Evolutionary conservation across 2,888 invertebrate genomes (phyloP).

Genomic region (Chloroclysta siterata): DNA sequence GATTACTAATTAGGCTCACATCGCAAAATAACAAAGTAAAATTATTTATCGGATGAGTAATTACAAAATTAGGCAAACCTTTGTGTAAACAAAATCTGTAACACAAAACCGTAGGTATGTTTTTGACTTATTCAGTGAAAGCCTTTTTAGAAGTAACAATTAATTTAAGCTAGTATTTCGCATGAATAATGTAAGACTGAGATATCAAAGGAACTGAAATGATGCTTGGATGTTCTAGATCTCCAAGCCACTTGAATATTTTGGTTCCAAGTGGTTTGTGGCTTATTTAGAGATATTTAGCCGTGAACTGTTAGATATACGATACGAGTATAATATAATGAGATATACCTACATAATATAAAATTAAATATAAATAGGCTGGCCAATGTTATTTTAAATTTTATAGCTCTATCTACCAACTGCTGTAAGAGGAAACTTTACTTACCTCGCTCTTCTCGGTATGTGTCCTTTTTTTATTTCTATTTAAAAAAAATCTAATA

Average conservation of each 20-base stretch:
- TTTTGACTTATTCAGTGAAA: slow-evolving; percentile 33
- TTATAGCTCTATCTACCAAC: too few relatives aligned
- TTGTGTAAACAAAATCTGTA: slow-evolving; percentile 37
- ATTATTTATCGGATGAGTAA: slow-evolving; percentile 36
- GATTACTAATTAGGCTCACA: slow-evolving; percentile 20
- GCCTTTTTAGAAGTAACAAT: slow-evolving; percentile 32
- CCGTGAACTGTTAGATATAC: background rate
- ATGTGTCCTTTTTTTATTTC: too few relatives aligned
- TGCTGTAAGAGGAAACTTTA: too few relatives aligned
- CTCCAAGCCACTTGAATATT: slow-evolving; percentile 22
- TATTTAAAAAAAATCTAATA: too few relatives aligned
- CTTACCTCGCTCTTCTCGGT: too few relatives aligned
- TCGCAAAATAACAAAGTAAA: slow-evolving; percentile 37
- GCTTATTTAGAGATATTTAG: slow-evolving; percentile 10
- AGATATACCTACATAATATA: too few relatives aligned
- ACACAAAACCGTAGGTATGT: slow-evolving; percentile 38
- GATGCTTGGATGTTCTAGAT: slow-evolving; percentile 21
- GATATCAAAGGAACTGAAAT: slow-evolving; percentile 27
- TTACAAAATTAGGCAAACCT: slow-evolving; percentile 39
- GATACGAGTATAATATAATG: too few relatives aligned
- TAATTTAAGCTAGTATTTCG: slow-evolving; percentile 33
- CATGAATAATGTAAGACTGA: slow-evolving; percentile 27
- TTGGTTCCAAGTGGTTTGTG: slow-evolving; percentile 20
- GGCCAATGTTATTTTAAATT: too few relatives aligned
- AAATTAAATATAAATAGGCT: too few relatives aligned